A percentile compares a stretch with the other conserved stretches of the same genome.
Conservation (phyloP, 1,140 invertebrate species). For the Belonocnema kinseyi region DNA sequence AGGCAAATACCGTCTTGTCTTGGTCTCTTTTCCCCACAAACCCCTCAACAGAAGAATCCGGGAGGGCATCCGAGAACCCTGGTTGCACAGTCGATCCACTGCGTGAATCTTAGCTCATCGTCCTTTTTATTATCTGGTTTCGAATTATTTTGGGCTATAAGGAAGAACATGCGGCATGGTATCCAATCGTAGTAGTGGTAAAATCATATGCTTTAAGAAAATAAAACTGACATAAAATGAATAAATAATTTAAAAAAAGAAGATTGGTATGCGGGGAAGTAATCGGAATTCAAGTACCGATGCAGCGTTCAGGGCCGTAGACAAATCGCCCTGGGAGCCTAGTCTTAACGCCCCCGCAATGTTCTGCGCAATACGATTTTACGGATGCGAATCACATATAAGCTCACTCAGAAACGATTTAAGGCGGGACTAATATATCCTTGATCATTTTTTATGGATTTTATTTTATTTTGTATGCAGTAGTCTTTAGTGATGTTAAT, state of each 20-base stretch:
- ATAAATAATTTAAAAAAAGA: background rate
- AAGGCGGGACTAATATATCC: conserved; percentile 1
- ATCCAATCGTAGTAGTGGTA: conserved; percentile 37
- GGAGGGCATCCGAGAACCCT: conserved; percentile 10
- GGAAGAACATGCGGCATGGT: conserved; percentile 47
- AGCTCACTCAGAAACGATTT: background rate
- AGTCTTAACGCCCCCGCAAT: conserved; percentile 22
- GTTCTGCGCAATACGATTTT: conserved; percentile 21
- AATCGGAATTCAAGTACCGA: conserved; percentile 31
- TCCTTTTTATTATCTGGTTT: conserved; percentile 55
- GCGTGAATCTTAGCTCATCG: conserved; percentile 43
- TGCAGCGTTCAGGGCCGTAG: conserved; percentile 27
- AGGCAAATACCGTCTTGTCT: background rate
- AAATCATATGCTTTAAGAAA: background rate
- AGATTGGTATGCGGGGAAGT: background rate
- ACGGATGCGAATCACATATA: conserved; percentile 3
- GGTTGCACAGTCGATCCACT: background rate
- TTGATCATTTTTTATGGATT: conserved; percentile 25
- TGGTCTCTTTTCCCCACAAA: background rate
- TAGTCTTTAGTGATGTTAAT: too few relatives aligned
- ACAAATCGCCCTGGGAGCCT: conserved; percentile 27
- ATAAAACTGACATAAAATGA: background rate
- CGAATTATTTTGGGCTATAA: conserved; percentile 46
- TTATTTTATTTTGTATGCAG: background rate
- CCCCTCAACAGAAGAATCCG: background rate